A percentile compares a stretch with the other conserved stretches of the same genome.
These are phyloP conservation scores for Stratiomys singularior DNA, from an alignment of 2,888 invertebrate genomes.

Conservation along the genomic window DNA sequence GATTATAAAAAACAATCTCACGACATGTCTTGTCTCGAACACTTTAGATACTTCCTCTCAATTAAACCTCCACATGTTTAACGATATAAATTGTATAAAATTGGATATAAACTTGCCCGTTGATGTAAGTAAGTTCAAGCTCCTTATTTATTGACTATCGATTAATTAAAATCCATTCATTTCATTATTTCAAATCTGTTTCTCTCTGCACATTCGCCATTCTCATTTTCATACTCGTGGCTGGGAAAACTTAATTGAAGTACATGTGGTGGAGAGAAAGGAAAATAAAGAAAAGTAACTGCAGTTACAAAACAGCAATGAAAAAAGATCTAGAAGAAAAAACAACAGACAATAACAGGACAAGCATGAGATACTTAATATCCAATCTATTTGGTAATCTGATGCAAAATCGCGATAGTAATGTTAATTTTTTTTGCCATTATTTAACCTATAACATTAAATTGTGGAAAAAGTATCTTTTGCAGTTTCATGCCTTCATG, in stretches of 20 bases:
- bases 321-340: neutral
- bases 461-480: conserved; percentile 8
- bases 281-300: too few species aligned
- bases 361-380: neutral
- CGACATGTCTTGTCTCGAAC: neutral
- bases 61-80: neutral
- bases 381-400: neutral
- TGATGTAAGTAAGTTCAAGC: neutral
- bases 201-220: neutral
- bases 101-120: neutral
- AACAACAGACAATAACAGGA: neutral
- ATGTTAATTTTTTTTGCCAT: neutral
- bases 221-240: conserved; percentile 1
- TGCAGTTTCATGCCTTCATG: neutral
- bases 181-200: neutral
- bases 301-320: too few species aligned
- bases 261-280: too few species aligned
- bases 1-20: neutral
- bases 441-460: conserved; percentile 4
- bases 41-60: conserved; percentile 2
- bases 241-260: conserved; percentile 1
- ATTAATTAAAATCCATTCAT: conserved; percentile 29
- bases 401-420: conserved; percentile 4
- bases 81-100: neutral
- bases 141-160: neutral